phyloP scores from a whole-genome alignment of 1,140 invertebrate species.

The Laupala kohalensis region DNA sequence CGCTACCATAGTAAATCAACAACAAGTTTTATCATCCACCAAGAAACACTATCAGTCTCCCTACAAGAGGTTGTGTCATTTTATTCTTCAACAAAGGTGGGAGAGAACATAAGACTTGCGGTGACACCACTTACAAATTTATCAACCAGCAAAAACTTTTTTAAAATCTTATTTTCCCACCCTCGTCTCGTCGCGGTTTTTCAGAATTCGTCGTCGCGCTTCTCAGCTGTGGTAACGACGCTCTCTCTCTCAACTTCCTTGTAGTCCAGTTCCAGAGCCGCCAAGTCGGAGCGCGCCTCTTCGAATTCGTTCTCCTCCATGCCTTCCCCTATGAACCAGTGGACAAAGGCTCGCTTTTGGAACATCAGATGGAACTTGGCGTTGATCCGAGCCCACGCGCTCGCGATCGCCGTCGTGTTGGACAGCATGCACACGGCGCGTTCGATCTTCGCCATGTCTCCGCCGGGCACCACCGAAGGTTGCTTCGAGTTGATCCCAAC shows the following conservation, averaged over 20 bases:
- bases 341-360: conserved; percentile 40
- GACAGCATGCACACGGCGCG: conserved; percentile 53
- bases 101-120: too few species aligned
- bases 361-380: conserved; percentile 47
- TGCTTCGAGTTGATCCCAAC: conserved; percentile 40
- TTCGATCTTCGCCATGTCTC: conserved; percentile 37
- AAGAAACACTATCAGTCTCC: too few species aligned
- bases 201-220: conserved; percentile 22
- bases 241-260: conserved; percentile 35
- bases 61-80: too few species aligned
- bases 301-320: conserved; percentile 55
- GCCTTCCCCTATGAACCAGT: conserved; percentile 46
- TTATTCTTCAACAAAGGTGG: too few species aligned
- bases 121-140: too few species aligned
- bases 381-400: conserved; percentile 40
- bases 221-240: conserved; percentile 27
- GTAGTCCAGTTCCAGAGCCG: conserved; percentile 43
- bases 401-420: conserved; percentile 59
- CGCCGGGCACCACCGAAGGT: conserved; percentile 46
- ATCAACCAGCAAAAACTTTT: too few species aligned
- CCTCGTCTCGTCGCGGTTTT: too few species aligned
- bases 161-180: too few species aligned
- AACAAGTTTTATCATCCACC: too few species aligned
- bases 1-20: too few species aligned
- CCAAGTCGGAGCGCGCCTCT: conserved; percentile 49